Percentiles rank a stretch among this genome's conserved stretches.
These are phyloP conservation scores for Drosophila sucinea DNA, from an alignment of 1,140 invertebrate genomes.

Conservation along the genomic window DNA sequence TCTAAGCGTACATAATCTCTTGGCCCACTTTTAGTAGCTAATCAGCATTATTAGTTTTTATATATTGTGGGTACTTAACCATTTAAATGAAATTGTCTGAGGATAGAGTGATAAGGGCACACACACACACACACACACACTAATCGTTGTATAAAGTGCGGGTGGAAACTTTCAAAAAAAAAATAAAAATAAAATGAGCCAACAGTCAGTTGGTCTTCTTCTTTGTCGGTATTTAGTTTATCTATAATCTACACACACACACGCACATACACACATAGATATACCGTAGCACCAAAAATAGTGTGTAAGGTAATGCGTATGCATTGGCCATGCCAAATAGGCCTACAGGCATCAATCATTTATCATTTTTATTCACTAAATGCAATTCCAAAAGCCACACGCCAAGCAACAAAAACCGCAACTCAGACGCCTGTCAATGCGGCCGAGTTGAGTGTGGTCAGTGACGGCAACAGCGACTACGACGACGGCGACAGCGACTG, in stretches of 20 bases:
- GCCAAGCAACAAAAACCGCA: constrained; percentile 26
- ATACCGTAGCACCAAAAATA: constrained; percentile 1
- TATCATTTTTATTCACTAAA: constrained; percentile 38
- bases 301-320: constrained; percentile 25
- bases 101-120: constrained; percentile 41
- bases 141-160: constrained; percentile 27
- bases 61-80: constrained; percentile 37
- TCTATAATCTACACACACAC: not conserved
- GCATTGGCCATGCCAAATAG: constrained; percentile 34
- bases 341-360: constrained; percentile 43
- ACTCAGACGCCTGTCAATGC: constrained; percentile 48
- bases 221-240: constrained; percentile 6
- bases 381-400: constrained; percentile 48
- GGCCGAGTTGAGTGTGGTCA: constrained; percentile 66
- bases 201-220: not conserved
- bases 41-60: constrained; percentile 63
- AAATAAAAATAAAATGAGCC: not conserved
- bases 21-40: constrained; percentile 61
- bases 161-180: constrained; percentile 7
- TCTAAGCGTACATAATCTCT: constrained; percentile 52
- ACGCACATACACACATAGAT: not conserved
- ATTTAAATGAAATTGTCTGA: constrained; percentile 62
- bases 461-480: constrained; percentile 41
- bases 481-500: constrained; percentile 14
- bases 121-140: not conserved